Percentiles rank a stretch among this genome's conserved stretches.
Conservation (phyloP, 2,888 invertebrate species). For the Cabera pusaria region DNA sequence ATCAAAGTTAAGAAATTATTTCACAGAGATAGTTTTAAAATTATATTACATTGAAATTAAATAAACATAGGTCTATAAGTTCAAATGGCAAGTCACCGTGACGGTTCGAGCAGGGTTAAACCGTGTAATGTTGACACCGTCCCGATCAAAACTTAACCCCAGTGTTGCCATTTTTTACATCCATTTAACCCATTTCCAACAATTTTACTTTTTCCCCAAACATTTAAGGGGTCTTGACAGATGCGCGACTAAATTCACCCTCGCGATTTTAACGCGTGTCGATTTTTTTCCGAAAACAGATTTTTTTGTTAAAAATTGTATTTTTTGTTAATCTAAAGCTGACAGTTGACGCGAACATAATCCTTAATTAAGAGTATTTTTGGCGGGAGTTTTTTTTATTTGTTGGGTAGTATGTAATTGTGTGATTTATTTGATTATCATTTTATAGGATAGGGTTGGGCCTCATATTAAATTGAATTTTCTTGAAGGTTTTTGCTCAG, state of each 20-base stretch:
- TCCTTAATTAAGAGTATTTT: slow-evolving; percentile 81
- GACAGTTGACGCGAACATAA: slow-evolving; percentile 82
- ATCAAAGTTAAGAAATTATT: too few relatives aligned
- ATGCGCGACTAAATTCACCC: slow-evolving; percentile 65
- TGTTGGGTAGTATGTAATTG: slow-evolving; percentile 50
- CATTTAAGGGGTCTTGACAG: slow-evolving; percentile 55
- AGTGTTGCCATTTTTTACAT: slow-evolving; percentile 66
- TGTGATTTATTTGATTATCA: slow-evolving; percentile 68
- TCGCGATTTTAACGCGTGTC: slow-evolving; percentile 75
- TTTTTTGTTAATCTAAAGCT: slow-evolving; percentile 68
- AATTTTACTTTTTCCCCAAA: slow-evolving; percentile 65
- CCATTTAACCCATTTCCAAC: slow-evolving; percentile 80
- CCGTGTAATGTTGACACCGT: slow-evolving; percentile 48
- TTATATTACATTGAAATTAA: too few relatives aligned
- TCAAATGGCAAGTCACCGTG: slow-evolving; percentile 47
- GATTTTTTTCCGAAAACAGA: slow-evolving; percentile 58
- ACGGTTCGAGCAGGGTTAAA: slow-evolving; percentile 52
- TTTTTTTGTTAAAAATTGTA: slow-evolving; percentile 49
- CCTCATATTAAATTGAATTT: not conserved
- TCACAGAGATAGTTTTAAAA: too few relatives aligned
- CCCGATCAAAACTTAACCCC: slow-evolving; percentile 50
- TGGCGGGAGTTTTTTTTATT: slow-evolving; percentile 50
- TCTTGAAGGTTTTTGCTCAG: too few relatives aligned
- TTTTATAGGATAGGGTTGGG: slow-evolving; percentile 11
- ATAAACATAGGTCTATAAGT: slow-evolving; percentile 34